These are phyloP conservation scores for Diadema setosum DNA, from an alignment of 35 echinoderm and acorn worm genomes.

Conservation along the genomic window DNA sequence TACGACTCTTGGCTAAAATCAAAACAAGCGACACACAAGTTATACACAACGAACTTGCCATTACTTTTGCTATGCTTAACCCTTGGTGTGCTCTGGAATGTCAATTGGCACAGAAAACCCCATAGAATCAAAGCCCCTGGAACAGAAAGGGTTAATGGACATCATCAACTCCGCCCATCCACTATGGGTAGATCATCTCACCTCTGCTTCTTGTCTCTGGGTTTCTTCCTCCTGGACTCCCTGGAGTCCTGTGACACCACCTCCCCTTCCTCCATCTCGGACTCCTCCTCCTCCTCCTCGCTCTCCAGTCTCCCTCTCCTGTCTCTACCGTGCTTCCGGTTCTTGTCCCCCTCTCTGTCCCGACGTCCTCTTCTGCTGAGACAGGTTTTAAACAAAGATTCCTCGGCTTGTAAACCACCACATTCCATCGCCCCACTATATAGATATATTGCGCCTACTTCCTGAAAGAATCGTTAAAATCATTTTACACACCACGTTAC, in stretches of 20 bases:
- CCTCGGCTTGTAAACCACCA: not conserved
- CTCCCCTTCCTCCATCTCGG: constrained; percentile 2
- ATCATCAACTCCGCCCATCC: no score
- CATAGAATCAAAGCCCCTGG: no score
- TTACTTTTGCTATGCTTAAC: no score
- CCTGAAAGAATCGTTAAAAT: not conserved
- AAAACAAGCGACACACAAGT: no score
- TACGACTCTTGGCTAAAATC: no score
- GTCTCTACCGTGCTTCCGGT: not conserved
- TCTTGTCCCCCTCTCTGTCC: not conserved
- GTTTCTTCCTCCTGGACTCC: not conserved
- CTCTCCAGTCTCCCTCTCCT: not conserved
- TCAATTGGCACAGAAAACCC: no score
- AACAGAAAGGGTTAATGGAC: no score
- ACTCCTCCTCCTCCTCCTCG: not conserved
- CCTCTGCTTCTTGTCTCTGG: not conserved
- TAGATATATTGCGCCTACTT: not conserved
- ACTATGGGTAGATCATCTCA: no score
- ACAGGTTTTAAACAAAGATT: not conserved
- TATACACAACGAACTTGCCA: no score
- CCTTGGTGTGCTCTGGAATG: no score
- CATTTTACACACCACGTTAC: not conserved
- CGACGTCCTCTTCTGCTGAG: not conserved
- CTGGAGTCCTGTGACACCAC: not conserved
- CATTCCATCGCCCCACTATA: not conserved